Evolutionary conservation across 2,797 vertebrate genomes (phyloP).

Genomic region (Danio choprae): DNA sequence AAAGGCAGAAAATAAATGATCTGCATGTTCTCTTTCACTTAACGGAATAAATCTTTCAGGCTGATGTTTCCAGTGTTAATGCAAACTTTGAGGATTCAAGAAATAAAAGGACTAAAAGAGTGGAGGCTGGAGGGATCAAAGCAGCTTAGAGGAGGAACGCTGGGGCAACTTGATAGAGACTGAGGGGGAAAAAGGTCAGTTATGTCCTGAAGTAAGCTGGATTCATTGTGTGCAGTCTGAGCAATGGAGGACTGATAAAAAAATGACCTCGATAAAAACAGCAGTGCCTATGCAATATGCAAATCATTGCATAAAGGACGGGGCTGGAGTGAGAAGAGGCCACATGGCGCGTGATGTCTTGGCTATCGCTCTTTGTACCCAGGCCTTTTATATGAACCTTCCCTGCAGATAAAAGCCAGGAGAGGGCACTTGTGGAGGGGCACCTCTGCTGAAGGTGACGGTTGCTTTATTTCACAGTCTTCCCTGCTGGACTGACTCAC

Average conservation of each 20-base stretch:
- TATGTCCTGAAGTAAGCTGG: constrained; percentile 70
- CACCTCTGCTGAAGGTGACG: constrained; percentile 62
- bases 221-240: constrained; percentile 73
- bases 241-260: constrained; percentile 69
- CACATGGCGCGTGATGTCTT: constrained; percentile 49
- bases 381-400: constrained; percentile 68
- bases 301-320: constrained; percentile 74
- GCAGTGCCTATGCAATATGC: constrained; percentile 75
- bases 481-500: constrained; percentile 48
- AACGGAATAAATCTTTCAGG: constrained; percentile 4
- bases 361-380: constrained; percentile 74
- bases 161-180: constrained; percentile 46
- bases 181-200: constrained; percentile 68
- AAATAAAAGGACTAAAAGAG: constrained; percentile 13
- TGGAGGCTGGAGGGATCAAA: constrained; percentile 6
- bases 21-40: constrained; percentile 13
- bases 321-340: constrained; percentile 61
- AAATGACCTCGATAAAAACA: constrained; percentile 76
- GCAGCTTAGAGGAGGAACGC: constrained; percentile 40
- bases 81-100: constrained; percentile 28
- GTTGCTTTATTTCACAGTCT: constrained; percentile 39
- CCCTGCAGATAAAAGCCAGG: constrained; percentile 69
- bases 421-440: constrained; percentile 63
- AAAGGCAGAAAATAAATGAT: not conserved
- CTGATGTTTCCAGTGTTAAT: constrained; percentile 37